These are phyloP conservation scores for Myotis planiceps DNA, from an alignment of 2,797 vertebrate genomes.

Conservation along the genomic window DNA sequence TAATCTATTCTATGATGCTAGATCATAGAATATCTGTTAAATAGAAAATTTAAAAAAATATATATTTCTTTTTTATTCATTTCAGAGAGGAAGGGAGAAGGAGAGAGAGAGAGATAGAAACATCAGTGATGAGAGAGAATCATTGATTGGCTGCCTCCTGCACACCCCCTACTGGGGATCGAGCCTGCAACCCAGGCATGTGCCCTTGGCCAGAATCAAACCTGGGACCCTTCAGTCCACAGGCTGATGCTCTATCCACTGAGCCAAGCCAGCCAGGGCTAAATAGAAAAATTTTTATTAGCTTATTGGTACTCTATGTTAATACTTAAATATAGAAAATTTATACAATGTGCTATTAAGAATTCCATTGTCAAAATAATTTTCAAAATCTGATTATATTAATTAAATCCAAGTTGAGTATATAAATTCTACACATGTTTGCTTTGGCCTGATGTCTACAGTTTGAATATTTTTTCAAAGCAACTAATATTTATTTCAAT, in stretches of 20 bases:
- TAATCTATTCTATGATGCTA: background rate
- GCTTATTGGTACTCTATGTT: background rate
- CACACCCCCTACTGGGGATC: too few relatives aligned
- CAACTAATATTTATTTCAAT: constrained; percentile 12
- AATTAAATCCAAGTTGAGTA: background rate
- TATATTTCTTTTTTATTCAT: too few relatives aligned
- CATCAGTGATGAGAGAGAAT: too few relatives aligned
- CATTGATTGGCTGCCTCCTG: too few relatives aligned
- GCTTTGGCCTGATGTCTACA: background rate
- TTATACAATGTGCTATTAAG: background rate
- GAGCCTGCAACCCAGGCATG: too few relatives aligned
- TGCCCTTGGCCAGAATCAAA: too few relatives aligned
- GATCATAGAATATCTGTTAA: background rate
- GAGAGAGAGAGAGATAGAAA: too few relatives aligned
- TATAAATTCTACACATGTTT: background rate
- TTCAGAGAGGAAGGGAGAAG: too few relatives aligned
- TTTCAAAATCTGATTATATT: constrained; percentile 23
- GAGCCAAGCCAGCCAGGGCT: too few relatives aligned
- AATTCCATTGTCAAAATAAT: constrained; percentile 27
- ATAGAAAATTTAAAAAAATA: background rate
- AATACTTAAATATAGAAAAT: background rate
- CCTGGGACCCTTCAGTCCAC: too few relatives aligned
- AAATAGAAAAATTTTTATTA: background rate
- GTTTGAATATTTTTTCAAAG: background rate
- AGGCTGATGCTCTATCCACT: too few relatives aligned